phyloP scores from a whole-genome alignment of 2,888 invertebrate species.

The Drosophila glabriapex region DNA sequence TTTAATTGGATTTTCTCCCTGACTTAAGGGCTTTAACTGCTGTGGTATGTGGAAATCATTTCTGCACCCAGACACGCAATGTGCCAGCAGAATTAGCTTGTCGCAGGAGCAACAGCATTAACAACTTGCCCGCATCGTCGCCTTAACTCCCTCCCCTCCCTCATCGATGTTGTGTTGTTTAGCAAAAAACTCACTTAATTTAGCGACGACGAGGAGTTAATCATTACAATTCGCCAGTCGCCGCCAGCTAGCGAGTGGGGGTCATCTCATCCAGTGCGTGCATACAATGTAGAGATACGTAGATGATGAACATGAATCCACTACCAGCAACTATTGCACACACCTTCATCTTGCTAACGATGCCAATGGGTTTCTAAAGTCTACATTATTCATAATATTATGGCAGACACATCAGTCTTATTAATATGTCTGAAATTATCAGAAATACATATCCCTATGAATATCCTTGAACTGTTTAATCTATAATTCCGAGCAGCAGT shows the following conservation, averaged over 20 bases:
- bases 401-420: conserved; percentile 8
- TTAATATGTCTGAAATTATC: background rate
- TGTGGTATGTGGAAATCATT: conserved; percentile 82
- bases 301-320: conserved; percentile 17
- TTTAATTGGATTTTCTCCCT: conserved; percentile 83
- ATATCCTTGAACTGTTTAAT: conserved; percentile 6
- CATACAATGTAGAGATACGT: background rate
- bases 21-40: conserved; percentile 82
- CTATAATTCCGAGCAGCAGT: background rate
- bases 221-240: conserved; percentile 74
- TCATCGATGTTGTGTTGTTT: conserved; percentile 19
- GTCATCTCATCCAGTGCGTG: conserved; percentile 53
- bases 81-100: conserved; percentile 60
- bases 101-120: conserved; percentile 61
- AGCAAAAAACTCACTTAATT: conserved; percentile 82
- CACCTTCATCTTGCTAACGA: background rate
- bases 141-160: background rate
- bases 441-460: background rate
- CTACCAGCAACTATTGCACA: conserved; percentile 1
- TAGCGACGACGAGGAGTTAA: conserved; percentile 76
- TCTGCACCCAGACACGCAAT: conserved; percentile 78
- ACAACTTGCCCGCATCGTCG: conserved; percentile 36
- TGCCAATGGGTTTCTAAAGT: background rate
- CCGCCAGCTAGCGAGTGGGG: conserved; percentile 42
- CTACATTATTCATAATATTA: conserved; percentile 19